A percentile compares a stretch with the other conserved stretches of the same genome.
Evolutionary conservation across 2,797 vertebrate genomes (phyloP).

Genomic region (Acanthurus leucopareius): DNA sequence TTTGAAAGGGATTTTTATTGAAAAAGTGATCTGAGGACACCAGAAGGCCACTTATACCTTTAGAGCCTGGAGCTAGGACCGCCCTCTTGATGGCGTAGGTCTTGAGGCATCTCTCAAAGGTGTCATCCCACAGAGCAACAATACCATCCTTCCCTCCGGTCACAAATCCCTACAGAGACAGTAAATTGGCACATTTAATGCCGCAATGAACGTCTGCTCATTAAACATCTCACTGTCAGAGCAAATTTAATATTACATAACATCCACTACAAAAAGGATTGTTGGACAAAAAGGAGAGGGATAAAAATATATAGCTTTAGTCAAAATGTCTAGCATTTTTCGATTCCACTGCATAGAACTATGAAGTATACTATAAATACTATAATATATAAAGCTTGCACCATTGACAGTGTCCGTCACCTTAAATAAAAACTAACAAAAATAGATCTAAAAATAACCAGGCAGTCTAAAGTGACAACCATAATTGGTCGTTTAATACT

Average conservation of each 20-base stretch:
- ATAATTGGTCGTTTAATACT: not conserved
- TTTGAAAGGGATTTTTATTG: conserved; percentile 48
- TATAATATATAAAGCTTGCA: not conserved
- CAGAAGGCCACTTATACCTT: conserved; percentile 86
- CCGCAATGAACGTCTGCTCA: conserved; percentile 18
- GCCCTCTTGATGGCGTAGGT: conserved; percentile 98
- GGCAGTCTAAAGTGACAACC: not conserved
- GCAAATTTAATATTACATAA: conserved; percentile 12
- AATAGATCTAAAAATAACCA: not conserved
- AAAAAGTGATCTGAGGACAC: conserved; percentile 31
- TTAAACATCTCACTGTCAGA: conserved; percentile 13
- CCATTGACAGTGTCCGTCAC: not conserved
- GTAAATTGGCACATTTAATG: conserved; percentile 33
- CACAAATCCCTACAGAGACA: conserved; percentile 92
- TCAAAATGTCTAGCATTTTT: not conserved
- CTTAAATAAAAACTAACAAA: not conserved
- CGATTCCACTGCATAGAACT: not conserved
- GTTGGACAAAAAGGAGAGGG: not conserved
- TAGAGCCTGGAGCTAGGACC: conserved; percentile 96
- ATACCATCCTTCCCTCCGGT: conserved; percentile 98
- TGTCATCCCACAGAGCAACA: conserved; percentile 98
- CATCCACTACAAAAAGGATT: not conserved
- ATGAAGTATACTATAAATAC: not conserved
- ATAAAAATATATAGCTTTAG: not conserved
- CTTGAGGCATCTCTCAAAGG: conserved; percentile 98